phyloP scores from a whole-genome alignment of 2,888 invertebrate species.

The Dasypolia templi region DNA sequence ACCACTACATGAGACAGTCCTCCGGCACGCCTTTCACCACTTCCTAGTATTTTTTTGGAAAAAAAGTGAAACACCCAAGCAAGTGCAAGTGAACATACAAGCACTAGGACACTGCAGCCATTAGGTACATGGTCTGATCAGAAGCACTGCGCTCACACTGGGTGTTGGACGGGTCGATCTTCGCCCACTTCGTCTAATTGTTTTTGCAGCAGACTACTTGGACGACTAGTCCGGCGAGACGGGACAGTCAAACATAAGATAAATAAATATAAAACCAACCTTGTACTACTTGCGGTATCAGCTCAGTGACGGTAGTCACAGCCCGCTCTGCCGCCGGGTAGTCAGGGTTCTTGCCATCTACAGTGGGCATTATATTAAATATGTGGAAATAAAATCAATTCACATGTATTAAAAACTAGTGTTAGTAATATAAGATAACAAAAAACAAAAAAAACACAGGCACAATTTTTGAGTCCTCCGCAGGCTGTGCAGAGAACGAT shows the following conservation, averaged over 20 bases:
- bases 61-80: not conserved
- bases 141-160: not conserved
- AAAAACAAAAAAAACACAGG: no score
- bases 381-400: not conserved
- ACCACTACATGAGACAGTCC: no score
- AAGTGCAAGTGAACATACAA: not conserved
- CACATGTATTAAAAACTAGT: no score
- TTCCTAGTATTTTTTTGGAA: not conserved
- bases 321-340: slow-evolving; percentile 58
- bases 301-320: slow-evolving; percentile 45
- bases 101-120: not conserved
- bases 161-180: not conserved
- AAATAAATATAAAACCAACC: slow-evolving; percentile 34
- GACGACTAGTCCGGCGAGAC: not conserved
- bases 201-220: not conserved
- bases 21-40: not conserved
- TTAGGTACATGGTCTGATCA: not conserved
- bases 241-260: not conserved
- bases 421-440: no score
- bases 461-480: no score
- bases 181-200: not conserved
- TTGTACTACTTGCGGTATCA: slow-evolving; percentile 55
- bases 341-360: slow-evolving; percentile 57
- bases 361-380: not conserved
- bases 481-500: no score